Evolutionary conservation across 2,888 invertebrate genomes (phyloP), one percentile per base, ranked within the genome.

Genomic region (Metopia argyrocephala): DNA sequence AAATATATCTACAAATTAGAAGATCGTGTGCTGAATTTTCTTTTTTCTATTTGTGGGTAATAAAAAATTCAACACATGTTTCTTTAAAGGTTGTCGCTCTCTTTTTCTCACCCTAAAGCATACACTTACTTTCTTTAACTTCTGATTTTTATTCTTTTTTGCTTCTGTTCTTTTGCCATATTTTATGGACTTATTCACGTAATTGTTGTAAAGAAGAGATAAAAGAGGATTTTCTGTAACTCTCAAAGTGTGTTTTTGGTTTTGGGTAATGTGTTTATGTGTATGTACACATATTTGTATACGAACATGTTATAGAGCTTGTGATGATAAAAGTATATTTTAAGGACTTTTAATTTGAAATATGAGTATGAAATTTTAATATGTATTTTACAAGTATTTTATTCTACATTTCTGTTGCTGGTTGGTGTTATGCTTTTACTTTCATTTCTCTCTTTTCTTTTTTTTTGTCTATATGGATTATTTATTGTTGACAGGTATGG

Each of bases 151-250:
- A 9, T 62, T 23, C n/a, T 7, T 38, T 38, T 31, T 59, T 18
- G 1, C 57, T 20, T n/a, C 21, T 5, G 23, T 12, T n/a, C 25
- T 7, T 25, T 15, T 61, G 21, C 5, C 45, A 61, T 59, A 21
- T 61, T n/a, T 45, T 45, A 61, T 38, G 45, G 45, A 23, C 25
- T 61, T 45, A n/a, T 61, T 21, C 61, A 61, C 62, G 62, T 46
- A 46, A 62, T 45, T 62, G 25, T n/a, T 25, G 5, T 62, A 62
- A 62, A 38, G n/a, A 38, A 38, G 38, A 45, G 46, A 46, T 59
- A 59, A 4, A n/a, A 38, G 38, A 23, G 59, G 21, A 59, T 59
- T 59, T 59, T n/a, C n/a, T 21, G 15, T 59, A 38, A 31, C 31
- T 23, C 6, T 31, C 28, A 18, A 31, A 31, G 12, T 20, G 9